Conservation (phyloP, 2,888 invertebrate species). For the Drosophila cognata region DNA sequence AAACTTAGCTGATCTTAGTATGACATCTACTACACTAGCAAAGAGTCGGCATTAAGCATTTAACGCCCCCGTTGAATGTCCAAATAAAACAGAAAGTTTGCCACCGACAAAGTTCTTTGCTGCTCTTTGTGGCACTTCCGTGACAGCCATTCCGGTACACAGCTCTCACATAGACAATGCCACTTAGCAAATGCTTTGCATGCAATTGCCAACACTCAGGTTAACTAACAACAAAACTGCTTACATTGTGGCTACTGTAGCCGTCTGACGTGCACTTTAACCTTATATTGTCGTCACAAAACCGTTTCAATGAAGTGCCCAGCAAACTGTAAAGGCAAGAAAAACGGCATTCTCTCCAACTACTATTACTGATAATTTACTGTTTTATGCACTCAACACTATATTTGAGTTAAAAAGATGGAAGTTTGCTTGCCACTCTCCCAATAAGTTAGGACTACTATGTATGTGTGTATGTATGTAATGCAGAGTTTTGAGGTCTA, state of each 20-base stretch:
- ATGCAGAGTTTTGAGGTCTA: not conserved
- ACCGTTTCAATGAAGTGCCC: not conserved
- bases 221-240: conserved; percentile 2
- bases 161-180: conserved; percentile 13
- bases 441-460: not conserved
- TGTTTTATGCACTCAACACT: not conserved
- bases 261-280: not conserved
- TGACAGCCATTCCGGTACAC: conserved; percentile 30
- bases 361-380: not conserved
- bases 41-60: conserved; percentile 40
- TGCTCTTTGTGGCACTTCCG: conserved; percentile 58
- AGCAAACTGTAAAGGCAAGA: not conserved
- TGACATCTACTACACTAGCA: conserved; percentile 7
- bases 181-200: conserved; percentile 35
- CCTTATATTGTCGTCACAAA: not conserved
- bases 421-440: not conserved
- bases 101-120: conserved; percentile 37
- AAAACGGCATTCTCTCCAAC: not conserved
- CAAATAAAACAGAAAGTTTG: conserved; percentile 39
- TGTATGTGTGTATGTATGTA: not conserved
- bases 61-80: conserved; percentile 27
- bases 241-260: not conserved
- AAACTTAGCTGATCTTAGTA: conserved; percentile 44
- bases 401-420: not conserved
- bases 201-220: conserved; percentile 18